Evolutionary conservation across 1,140 invertebrate genomes (phyloP).

Genomic region (Hetaerina americana): DNA sequence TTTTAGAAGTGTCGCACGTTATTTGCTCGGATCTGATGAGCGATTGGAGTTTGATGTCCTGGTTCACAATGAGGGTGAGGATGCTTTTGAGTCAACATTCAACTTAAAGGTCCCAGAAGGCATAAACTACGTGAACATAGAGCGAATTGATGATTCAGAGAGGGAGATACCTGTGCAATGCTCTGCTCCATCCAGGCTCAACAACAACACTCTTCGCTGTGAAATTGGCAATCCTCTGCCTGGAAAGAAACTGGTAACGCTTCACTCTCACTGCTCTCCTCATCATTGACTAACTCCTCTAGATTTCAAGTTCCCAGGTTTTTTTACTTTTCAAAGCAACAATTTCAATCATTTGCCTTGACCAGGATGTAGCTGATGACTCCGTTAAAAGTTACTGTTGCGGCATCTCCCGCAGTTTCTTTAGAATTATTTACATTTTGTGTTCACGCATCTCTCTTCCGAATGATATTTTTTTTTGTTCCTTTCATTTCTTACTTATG

Average conservation of each 20-base stretch:
- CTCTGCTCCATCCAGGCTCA: constrained; percentile 42
- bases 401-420: too few species aligned
- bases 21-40: constrained; percentile 66
- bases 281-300: too few species aligned
- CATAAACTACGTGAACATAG: constrained; percentile 61
- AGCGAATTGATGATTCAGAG: constrained; percentile 38
- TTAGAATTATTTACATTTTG: too few species aligned
- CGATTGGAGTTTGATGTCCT: constrained; percentile 60
- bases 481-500: too few species aligned
- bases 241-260: constrained; percentile 42
- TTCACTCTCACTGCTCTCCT: too few species aligned
- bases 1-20: constrained; percentile 52
- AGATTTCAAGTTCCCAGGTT: too few species aligned
- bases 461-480: too few species aligned
- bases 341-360: too few species aligned
- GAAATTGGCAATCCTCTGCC: constrained; percentile 74
- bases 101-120: constrained; percentile 62
- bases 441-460: too few species aligned
- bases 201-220: constrained; percentile 62
- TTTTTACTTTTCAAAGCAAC: too few species aligned
- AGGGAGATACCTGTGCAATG: constrained; percentile 42
- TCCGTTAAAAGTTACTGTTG: too few species aligned
- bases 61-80: constrained; percentile 70
- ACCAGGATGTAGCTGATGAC: too few species aligned
- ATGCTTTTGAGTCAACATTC: constrained; percentile 77